A percentile compares a stretch with the other conserved stretches of the same genome.
phyloP scores from a whole-genome alignment of 2,888 invertebrate genomes.

The Drosophila buzzatii region DNA sequence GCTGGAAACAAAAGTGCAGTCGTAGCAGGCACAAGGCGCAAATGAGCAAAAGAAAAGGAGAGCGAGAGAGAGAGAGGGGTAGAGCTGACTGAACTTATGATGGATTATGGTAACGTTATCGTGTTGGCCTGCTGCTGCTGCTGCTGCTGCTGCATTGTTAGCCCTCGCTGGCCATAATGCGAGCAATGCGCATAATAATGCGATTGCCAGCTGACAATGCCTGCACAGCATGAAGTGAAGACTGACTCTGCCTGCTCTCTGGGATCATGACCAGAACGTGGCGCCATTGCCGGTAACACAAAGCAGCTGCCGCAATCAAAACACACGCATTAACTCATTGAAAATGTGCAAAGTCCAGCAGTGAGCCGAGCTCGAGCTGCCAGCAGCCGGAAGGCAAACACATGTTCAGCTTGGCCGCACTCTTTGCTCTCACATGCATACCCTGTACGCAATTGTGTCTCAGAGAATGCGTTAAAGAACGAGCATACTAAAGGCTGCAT shows the following conservation, averaged over 20 bases:
- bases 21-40: constrained; percentile 25
- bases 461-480: neutral
- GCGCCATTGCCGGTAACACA: constrained; percentile 7
- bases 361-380: neutral
- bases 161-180: constrained; percentile 48
- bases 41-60: constrained; percentile 60
- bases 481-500: neutral
- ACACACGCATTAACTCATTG: constrained; percentile 57
- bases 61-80: neutral
- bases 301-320: constrained; percentile 49
- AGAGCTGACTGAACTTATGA: constrained; percentile 72
- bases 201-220: constrained; percentile 65
- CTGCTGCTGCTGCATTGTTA: constrained; percentile 40
- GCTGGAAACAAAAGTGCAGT: constrained; percentile 44
- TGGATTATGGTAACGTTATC: constrained; percentile 73
- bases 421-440: constrained; percentile 2
- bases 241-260: neutral
- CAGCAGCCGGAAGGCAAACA: constrained; percentile 70
- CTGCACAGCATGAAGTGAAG: constrained; percentile 16
- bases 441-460: neutral
- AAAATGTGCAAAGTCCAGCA: constrained; percentile 18
- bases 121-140: constrained; percentile 21
- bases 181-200: constrained; percentile 68
- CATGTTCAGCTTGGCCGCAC: constrained; percentile 37
- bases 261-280: constrained; percentile 3